These are phyloP conservation scores for Abrostola tripartita DNA, from an alignment of 2,888 invertebrate genomes.

Conservation along the genomic window DNA sequence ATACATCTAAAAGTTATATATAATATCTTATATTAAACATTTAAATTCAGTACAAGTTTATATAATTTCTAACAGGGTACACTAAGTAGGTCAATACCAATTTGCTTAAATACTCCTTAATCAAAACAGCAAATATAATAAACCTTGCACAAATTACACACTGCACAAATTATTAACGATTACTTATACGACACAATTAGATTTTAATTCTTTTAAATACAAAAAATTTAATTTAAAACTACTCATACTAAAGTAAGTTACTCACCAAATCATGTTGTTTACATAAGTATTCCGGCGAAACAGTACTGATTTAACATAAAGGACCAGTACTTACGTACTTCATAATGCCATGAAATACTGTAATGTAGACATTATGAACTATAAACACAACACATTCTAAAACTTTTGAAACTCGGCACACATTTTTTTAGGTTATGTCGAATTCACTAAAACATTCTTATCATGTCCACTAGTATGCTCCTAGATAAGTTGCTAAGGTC, in stretches of 20 bases:
- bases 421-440: conserved; percentile 51
- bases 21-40: too few species aligned
- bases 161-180: not conserved
- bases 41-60: too few species aligned
- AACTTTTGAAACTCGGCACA: conserved; percentile 36
- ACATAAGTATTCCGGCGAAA: not conserved
- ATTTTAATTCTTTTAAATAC: not conserved
- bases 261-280: conserved; percentile 37
- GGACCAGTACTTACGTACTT: not conserved
- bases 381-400: conserved; percentile 5
- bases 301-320: not conserved
- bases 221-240: not conserved
- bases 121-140: not conserved
- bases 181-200: not conserved
- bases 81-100: conserved; percentile 1
- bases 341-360: not conserved
- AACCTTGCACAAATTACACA: not conserved
- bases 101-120: not conserved
- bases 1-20: too few species aligned
- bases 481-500: conserved; percentile 1
- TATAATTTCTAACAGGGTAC: not conserved
- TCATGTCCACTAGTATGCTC: not conserved
- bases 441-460: conserved; percentile 17
- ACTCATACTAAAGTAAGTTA: conserved; percentile 3
- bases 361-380: not conserved